A percentile compares a stretch with the other conserved stretches of the same genome.
Conservation (phyloP, 2,113 vertebrate genomes). For the Megaptera novaeangliae region DNA sequence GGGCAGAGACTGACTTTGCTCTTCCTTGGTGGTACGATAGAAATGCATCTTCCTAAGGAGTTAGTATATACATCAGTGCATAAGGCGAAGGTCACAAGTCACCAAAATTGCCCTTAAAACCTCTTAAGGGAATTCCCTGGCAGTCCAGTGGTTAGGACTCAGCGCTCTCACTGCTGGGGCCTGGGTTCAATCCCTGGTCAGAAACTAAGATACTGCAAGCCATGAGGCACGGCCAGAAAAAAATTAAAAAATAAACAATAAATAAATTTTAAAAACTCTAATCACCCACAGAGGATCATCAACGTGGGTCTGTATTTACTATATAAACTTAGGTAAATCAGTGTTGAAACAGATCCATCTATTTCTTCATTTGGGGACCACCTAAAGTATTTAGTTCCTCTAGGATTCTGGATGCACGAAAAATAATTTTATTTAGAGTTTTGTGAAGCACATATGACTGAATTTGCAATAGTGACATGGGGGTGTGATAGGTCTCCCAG, state of each 20-base stretch:
- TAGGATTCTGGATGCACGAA: not conserved
- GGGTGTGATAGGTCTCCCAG: fast-evolving
- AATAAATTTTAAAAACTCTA: not conserved
- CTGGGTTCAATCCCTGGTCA: too few relatives aligned
- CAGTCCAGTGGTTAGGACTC: too few relatives aligned
- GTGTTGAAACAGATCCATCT: not conserved
- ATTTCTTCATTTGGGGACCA: not conserved
- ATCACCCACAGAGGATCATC: too few relatives aligned
- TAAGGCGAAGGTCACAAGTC: not conserved
- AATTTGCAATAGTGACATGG: not conserved
- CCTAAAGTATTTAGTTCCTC: not conserved
- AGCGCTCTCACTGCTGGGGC: too few relatives aligned
- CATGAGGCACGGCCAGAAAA: too few relatives aligned
- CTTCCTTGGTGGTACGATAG: not conserved
- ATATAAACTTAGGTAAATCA: not conserved
- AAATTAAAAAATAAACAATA: too few relatives aligned
- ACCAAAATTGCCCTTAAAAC: not conserved
- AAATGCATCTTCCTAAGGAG: not conserved
- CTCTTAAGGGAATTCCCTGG: too few relatives aligned
- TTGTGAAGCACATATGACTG: not conserved
- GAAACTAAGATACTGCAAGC: too few relatives aligned
- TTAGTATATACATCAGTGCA: not conserved
- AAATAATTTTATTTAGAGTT: not conserved
- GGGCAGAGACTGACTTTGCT: not conserved
- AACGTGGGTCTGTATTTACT: fast-evolving